phyloP scores from a whole-genome alignment of 2,113 vertebrate genomes.

The Pollimyrus isidori region DNA sequence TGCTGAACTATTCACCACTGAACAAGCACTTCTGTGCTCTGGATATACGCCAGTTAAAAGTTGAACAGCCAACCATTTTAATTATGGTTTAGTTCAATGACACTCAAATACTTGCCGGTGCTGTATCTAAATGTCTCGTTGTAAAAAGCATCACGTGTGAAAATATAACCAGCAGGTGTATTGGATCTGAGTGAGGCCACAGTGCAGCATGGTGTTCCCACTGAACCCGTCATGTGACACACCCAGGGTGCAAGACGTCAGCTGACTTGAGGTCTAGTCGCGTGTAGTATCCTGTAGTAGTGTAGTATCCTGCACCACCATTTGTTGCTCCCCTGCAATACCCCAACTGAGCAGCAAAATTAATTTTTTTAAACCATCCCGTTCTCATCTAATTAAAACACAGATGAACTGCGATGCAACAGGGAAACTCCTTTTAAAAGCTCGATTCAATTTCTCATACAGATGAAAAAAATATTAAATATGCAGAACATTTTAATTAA shows the following conservation, averaged over 20 bases:
- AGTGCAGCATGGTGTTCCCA: neutral
- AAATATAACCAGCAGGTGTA: neutral
- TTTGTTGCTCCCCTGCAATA: slow-evolving; percentile 36
- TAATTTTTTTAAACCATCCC: slow-evolving; percentile 49
- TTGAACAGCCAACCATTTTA: slow-evolving; percentile 13
- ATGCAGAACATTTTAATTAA: slow-evolving; percentile 51
- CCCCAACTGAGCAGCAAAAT: slow-evolving; percentile 55
- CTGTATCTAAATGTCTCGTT: neutral
- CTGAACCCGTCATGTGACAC: neutral
- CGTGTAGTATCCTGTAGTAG: no score
- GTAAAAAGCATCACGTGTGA: neutral
- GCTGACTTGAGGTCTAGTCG: neutral
- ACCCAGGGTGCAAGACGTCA: neutral
- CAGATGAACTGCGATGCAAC: slow-evolving; percentile 53
- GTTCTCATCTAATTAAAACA: slow-evolving; percentile 65
- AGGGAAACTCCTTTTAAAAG: slow-evolving; percentile 52
- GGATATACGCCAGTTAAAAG: neutral
- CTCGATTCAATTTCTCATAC: slow-evolving; percentile 40
- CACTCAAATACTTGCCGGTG: neutral
- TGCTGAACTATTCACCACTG: neutral
- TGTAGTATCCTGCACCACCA: neutral
- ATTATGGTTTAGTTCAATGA: slow-evolving; percentile 3
- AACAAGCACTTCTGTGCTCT: slow-evolving; percentile 14
- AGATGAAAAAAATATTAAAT: slow-evolving; percentile 36
- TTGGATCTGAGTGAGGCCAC: neutral